Evolutionary conservation across 2,888 invertebrate species (phyloP), one percentile per base, ranked within the genome.

Genomic region (Pandemis heparana): DNA sequence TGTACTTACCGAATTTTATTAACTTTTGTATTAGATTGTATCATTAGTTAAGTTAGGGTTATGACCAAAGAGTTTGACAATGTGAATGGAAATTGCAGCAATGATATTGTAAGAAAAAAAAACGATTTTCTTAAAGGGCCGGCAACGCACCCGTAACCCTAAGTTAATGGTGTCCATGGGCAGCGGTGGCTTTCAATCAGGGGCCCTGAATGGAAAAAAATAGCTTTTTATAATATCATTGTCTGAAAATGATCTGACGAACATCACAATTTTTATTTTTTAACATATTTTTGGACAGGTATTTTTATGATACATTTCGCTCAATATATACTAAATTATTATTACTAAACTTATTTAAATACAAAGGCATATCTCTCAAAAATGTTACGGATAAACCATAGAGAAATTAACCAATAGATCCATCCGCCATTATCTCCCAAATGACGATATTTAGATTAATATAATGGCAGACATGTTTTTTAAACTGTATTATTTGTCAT

Each of bases 61-160:
- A 67, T 56, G 14, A 72, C 72, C 72, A 72, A 72, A 72, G 72
- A 72, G n/a, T 62, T 67, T 66, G 38, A 43, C 43, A 18, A 62
- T 53, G 9, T 53, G 53, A 18, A 18, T 53, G 32, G 46, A 56
- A n/a, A 56, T 38, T 56, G 16, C 9, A 41, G 18, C 8, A 18
- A 62, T 62, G 43, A 23, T 56, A 56, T 56, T 56, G 23, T 56
- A 53, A 53, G 9, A 18, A 56, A 23, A 51, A n/a, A 51, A 51
- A 16, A 16, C 7, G 46, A n/a, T 46, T 51, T 16, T 51, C 16
- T 5, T 46, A 46, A 46, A 12, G 14, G 1, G 0, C 23, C 23
- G 23, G 23, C 3, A 32, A 32, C 2, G 23, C 23, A 32, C 23
- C 23, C 23, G 23, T 32, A 32, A 32, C 23, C 23, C 23, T 32